Evolutionary conservation across 2,113 vertebrate genomes (phyloP).

Genomic region (Castor canadensis): DNA sequence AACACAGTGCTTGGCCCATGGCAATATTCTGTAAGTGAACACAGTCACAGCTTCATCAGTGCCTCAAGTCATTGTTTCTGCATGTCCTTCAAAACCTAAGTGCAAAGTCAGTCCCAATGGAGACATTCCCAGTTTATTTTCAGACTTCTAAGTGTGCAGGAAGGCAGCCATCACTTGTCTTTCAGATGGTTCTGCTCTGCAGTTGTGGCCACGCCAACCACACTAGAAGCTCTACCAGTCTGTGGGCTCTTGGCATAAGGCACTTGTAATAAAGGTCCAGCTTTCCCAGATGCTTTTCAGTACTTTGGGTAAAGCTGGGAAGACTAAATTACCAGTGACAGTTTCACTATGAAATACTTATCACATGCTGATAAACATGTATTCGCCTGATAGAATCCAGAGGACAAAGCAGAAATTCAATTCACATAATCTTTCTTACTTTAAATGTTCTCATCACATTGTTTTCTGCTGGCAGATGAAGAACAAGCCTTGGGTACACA

Average conservation of each 20-base stretch:
- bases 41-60: too few species aligned
- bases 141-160: rapidly evolving
- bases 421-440: not conserved
- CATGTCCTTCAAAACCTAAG: not conserved
- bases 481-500: not conserved
- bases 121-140: constrained; percentile 4
- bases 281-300: constrained; percentile 64
- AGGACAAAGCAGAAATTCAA: constrained; percentile 3
- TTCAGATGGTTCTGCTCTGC: not conserved
- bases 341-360: constrained; percentile 62
- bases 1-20: rapidly evolving
- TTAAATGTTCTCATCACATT: not conserved
- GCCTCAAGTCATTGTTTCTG: not conserved
- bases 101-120: not conserved
- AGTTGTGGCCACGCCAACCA: not conserved
- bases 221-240: not conserved
- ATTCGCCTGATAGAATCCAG: not conserved
- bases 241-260: constrained; percentile 8
- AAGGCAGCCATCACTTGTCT: rapidly evolving
- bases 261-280: not conserved
- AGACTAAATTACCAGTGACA: constrained; percentile 65
- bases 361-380: constrained; percentile 47
- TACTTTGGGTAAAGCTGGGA: not conserved
- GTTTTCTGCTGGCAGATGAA: not conserved
- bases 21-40: not conserved